These are phyloP conservation scores for Xylocampa areola DNA, from an alignment of 2,888 invertebrate species.

Conservation along the genomic window DNA sequence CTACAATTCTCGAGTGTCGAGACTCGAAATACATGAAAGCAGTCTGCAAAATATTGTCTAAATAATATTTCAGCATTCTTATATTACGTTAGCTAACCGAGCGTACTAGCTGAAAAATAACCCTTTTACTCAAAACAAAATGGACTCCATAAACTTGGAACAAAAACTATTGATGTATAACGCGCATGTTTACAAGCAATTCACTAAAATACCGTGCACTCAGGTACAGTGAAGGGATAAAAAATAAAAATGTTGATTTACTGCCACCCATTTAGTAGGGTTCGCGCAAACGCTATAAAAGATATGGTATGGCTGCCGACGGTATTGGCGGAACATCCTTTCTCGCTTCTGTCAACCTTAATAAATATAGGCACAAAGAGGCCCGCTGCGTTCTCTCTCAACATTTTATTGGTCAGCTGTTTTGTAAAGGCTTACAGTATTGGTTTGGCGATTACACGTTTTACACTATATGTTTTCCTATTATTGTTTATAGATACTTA, in stretches of 20 bases:
- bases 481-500: not conserved
- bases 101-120: conserved; percentile 20
- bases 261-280: conserved; percentile 59
- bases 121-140: conserved; percentile 24
- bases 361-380: conserved; percentile 48
- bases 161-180: conserved; percentile 28
- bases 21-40: conserved; percentile 1
- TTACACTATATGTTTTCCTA: not conserved
- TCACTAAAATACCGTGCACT: conserved; percentile 36
- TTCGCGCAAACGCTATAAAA: conserved; percentile 60
- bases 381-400: conserved; percentile 2
- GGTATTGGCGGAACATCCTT: conserved; percentile 37
- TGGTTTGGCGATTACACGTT: not conserved
- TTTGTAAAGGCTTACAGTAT: conserved; percentile 3
- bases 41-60: conserved; percentile 8
- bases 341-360: conserved; percentile 53
- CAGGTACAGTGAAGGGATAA: conserved; percentile 30
- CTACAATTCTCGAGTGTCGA: conserved; percentile 9
- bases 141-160: conserved; percentile 24
- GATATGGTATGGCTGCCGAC: conserved; percentile 15
- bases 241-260: conserved; percentile 68
- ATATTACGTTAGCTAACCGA: not conserved
- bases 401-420: conserved; percentile 40
- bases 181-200: conserved; percentile 35
- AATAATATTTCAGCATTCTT: conserved; percentile 10